Evolutionary conservation across 2,888 invertebrate genomes (phyloP).

Genomic region (Entomobrya multifasciata): DNA sequence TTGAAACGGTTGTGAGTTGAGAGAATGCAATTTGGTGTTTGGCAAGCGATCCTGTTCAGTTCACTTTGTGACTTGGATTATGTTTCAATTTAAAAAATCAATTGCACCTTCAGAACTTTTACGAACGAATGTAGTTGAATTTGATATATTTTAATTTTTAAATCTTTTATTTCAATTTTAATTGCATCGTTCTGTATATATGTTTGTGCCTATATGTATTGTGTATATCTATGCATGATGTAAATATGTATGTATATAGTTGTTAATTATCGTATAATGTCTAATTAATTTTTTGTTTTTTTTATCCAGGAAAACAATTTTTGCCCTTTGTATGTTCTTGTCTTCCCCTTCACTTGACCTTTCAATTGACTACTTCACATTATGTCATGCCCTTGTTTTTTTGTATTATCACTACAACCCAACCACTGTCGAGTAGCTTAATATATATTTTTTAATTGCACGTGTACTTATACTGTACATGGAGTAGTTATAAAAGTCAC

Average conservation of each 20-base stretch:
- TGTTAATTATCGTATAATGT: not conserved
- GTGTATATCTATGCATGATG: not conserved
- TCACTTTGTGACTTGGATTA: too few relatives aligned
- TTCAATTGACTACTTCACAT: not conserved
- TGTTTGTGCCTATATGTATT: not conserved
- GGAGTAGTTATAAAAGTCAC: not conserved
- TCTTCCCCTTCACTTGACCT: constrained; percentile 29
- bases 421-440: not conserved
- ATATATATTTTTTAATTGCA: not conserved
- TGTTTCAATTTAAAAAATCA: too few relatives aligned
- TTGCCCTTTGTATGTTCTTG: constrained; percentile 9
- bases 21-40: constrained; percentile 7
- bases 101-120: too few relatives aligned
- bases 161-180: not conserved
- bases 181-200: not conserved
- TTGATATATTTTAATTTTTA: too few relatives aligned
- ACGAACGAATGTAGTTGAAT: too few relatives aligned
- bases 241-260: not conserved
- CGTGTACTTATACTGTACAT: constrained; percentile 1
- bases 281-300: constrained; percentile 16
- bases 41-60: constrained; percentile 22
- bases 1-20: not conserved
- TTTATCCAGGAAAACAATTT: constrained; percentile 6
- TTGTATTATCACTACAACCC: too few relatives aligned
- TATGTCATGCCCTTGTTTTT: not conserved